phyloP scores from a whole-genome alignment of 1,140 invertebrate genomes.

The Sitobion miscanthi region DNA sequence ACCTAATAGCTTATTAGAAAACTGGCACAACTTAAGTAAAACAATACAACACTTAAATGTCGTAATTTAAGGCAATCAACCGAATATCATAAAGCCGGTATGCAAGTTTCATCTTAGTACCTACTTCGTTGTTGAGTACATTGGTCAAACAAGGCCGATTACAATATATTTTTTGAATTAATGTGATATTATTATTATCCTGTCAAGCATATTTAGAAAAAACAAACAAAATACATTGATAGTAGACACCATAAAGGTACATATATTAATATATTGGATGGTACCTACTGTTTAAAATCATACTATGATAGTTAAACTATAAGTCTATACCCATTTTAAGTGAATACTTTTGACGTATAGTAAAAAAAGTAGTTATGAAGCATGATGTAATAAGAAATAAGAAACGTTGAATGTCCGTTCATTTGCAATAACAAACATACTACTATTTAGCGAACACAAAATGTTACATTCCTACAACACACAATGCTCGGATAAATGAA shows the following conservation, averaged over 20 bases:
- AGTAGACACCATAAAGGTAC: background rate
- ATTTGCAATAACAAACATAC: background rate
- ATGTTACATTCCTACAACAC: background rate
- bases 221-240: background rate
- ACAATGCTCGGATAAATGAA: background rate
- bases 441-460: background rate
- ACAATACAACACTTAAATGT: background rate
- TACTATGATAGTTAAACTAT: background rate
- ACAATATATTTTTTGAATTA: background rate
- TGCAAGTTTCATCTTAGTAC: background rate
- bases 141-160: background rate
- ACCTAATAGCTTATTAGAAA: background rate
- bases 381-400: background rate
- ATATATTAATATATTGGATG: background rate
- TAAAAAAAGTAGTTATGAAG: background rate
- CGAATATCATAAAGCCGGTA: background rate
- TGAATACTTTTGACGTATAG: background rate
- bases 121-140: background rate
- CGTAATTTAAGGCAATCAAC: background rate
- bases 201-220: background rate
- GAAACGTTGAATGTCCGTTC: background rate
- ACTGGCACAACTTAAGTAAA: background rate
- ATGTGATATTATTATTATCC: background rate
- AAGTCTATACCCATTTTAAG: background rate
- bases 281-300: background rate